phyloP scores from a whole-genome alignment of 2,113 vertebrate genomes.

The Amphiprion percula region DNA sequence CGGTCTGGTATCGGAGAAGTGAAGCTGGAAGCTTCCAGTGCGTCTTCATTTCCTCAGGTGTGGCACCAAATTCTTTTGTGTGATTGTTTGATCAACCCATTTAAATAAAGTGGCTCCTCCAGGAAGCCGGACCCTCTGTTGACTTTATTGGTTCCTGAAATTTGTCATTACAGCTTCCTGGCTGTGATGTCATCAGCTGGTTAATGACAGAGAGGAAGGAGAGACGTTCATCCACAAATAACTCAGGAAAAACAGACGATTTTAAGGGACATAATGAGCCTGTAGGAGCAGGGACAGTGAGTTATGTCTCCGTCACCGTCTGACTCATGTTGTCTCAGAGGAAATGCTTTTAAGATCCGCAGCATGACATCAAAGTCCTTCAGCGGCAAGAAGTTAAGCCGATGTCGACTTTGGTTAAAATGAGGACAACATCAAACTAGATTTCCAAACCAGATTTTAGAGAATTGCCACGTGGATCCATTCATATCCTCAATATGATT shows the following conservation, averaged over 20 bases:
- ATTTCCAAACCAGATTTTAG: neutral
- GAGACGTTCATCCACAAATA: constrained; percentile 72
- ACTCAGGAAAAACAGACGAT: constrained; percentile 51
- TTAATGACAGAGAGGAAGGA: constrained; percentile 75
- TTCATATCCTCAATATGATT: constrained; percentile 15
- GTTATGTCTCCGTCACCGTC: constrained; percentile 50
- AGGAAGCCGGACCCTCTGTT: constrained; percentile 57
- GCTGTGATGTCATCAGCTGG: constrained; percentile 68
- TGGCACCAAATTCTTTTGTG: constrained; percentile 43
- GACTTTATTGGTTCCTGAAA: constrained; percentile 77
- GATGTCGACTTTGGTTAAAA: constrained; percentile 40
- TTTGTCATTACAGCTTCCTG: constrained; percentile 78
- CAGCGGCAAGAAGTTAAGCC: constrained; percentile 27
- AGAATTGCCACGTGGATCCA: constrained; percentile 1
- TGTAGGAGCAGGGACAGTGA: constrained; percentile 32
- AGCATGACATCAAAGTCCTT: constrained; percentile 45
- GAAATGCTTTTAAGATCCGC: constrained; percentile 55
- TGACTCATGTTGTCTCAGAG: constrained; percentile 62
- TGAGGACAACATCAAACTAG: constrained; percentile 16
- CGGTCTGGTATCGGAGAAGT: constrained; percentile 12
- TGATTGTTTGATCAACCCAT: constrained; percentile 20
- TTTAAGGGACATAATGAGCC: constrained; percentile 63
- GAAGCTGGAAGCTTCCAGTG: constrained; percentile 47
- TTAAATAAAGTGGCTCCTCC: constrained; percentile 43
- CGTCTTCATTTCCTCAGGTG: constrained; percentile 49